Percentiles rank a stretch among this genome's conserved stretches.
These are phyloP conservation scores for Deroplatys truncata DNA, from an alignment of 2,888 invertebrate genomes.

Conservation along the genomic window DNA sequence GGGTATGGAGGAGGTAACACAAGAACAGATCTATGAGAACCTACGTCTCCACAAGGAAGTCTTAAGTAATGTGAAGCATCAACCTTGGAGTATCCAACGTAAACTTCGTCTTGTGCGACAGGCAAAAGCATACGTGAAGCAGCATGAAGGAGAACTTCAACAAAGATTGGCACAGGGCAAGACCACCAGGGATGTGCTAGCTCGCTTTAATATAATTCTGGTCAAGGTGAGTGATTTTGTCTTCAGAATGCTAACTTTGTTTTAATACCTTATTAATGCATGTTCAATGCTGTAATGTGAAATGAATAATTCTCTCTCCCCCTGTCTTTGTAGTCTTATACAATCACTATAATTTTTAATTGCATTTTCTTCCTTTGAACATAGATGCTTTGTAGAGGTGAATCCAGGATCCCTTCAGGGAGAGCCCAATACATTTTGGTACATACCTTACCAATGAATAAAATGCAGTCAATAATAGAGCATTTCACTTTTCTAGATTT, in stretches of 20 bases:
- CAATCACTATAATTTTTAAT: too few species aligned
- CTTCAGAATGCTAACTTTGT: not conserved
- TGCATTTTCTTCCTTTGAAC: too few species aligned
- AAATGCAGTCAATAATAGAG: too few species aligned
- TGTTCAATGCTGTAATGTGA: too few species aligned
- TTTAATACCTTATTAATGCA: too few species aligned
- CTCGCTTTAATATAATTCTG: conserved; percentile 75
- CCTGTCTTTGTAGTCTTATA: too few species aligned
- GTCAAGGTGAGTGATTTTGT: conserved; percentile 60
- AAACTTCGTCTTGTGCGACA: conserved; percentile 76
- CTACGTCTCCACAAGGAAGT: conserved; percentile 89
- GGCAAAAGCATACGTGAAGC: conserved; percentile 83
- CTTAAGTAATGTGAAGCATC: conserved; percentile 77
- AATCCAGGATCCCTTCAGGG: too few species aligned
- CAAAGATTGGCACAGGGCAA: conserved; percentile 85
- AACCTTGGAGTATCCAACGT: conserved; percentile 77
- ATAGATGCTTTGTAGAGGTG: too few species aligned
- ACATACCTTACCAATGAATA: too few species aligned
- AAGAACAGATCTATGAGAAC: conserved; percentile 87
- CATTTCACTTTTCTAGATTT: too few species aligned
- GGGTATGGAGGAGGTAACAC: conserved; percentile 64
- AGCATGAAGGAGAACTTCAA: conserved; percentile 86
- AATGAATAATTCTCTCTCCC: too few species aligned
- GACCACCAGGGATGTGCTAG: conserved; percentile 79
- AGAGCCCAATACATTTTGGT: too few species aligned